Evolutionary conservation across 2,113 vertebrate genomes (phyloP).

Genomic region (Centropus unirufus): DNA sequence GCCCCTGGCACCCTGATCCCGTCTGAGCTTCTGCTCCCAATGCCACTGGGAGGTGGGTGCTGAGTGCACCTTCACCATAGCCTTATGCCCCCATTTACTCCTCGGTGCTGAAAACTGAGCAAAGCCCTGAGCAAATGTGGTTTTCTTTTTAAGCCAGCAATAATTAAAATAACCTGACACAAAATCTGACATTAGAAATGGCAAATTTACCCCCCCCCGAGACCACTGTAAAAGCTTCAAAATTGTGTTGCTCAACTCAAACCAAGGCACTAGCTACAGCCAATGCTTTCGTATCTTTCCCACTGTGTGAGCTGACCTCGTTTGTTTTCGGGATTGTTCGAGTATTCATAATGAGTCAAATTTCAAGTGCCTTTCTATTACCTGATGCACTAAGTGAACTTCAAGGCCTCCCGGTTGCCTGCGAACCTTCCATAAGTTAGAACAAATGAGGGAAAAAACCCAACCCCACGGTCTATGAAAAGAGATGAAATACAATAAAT

Average conservation of each 20-base stretch:
- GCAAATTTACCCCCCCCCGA: background rate
- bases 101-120: rapidly evolving
- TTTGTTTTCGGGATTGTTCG: background rate
- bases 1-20: background rate
- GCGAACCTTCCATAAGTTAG: background rate
- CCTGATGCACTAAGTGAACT: background rate
- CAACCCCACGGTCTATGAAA: background rate
- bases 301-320: background rate
- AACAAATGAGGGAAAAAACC: background rate
- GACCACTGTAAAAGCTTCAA: background rate
- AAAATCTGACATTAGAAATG: rapidly evolving
- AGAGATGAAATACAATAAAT: background rate
- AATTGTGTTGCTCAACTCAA: rapidly evolving
- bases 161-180: rapidly evolving
- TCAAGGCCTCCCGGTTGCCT: background rate
- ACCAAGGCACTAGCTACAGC: rapidly evolving
- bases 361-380: background rate
- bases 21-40: background rate
- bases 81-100: background rate
- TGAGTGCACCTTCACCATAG: background rate
- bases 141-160: background rate
- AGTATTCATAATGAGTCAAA: background rate
- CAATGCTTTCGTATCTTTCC: rapidly evolving
- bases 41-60: background rate
- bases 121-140: rapidly evolving